Conservation (phyloP, 2,797 vertebrate species). For the Molossus alvarezi region DNA sequence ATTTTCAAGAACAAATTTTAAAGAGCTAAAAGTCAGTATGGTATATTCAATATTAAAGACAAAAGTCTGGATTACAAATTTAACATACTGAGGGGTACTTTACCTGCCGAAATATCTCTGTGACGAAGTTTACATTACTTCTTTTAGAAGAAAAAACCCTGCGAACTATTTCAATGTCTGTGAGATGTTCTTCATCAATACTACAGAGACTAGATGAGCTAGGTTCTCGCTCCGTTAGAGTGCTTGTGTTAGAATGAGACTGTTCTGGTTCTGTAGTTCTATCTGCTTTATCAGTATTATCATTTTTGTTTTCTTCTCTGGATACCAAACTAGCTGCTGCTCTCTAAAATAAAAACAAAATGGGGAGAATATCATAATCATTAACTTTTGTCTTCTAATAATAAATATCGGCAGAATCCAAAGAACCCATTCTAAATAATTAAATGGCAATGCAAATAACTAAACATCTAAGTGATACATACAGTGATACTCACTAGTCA, state of each 20-base stretch:
- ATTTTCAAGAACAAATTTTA: slow-evolving; percentile 52
- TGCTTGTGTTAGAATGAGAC: slow-evolving; percentile 99
- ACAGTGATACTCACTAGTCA: slow-evolving; percentile 34
- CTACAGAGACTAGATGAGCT: slow-evolving; percentile 99
- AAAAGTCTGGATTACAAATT: slow-evolving; percentile 42
- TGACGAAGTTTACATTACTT: slow-evolving; percentile 98
- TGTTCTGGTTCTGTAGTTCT: slow-evolving; percentile 94
- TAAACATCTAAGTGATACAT: slow-evolving; percentile 29
- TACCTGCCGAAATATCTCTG: slow-evolving; percentile 99
- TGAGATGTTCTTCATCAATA: slow-evolving; percentile 98
- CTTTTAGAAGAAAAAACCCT: slow-evolving; percentile 97
- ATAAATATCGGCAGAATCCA: slow-evolving; percentile 10
- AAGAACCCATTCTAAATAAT: slow-evolving; percentile 65
- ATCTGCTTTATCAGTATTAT: slow-evolving; percentile 91
- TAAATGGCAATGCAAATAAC: slow-evolving; percentile 66
- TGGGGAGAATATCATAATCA: slow-evolving; percentile 1
- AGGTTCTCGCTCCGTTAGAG: slow-evolving; percentile 97
- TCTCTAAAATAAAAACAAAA: slow-evolving; percentile 91
- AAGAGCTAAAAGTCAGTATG: slow-evolving; percentile 34
- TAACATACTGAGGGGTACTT: slow-evolving; percentile 75
- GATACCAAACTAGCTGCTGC: slow-evolving; percentile 97
- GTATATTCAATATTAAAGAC: slow-evolving; percentile 61
- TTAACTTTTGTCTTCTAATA: slow-evolving; percentile 29
- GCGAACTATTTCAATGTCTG: slow-evolving; percentile 93
- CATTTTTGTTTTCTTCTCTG: slow-evolving; percentile 93